Evolutionary conservation across 2,888 invertebrate genomes (phyloP).

Genomic region (Apeira syringaria): DNA sequence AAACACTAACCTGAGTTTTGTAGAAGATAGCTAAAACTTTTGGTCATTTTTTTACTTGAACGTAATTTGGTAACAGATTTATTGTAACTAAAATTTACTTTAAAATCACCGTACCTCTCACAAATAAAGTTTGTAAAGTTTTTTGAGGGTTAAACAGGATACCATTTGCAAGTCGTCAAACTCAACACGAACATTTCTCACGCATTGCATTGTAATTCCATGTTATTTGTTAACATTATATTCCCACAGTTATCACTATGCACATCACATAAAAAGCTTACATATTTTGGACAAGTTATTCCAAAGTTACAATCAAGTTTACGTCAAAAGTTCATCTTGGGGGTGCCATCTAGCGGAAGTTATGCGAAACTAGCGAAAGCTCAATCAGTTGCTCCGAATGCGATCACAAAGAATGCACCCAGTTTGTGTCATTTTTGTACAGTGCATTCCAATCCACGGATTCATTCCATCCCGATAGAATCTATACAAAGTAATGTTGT

Average conservation of each 20-base stretch:
- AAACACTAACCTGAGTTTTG: background rate
- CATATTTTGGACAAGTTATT: slow-evolving; percentile 79
- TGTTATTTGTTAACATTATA: slow-evolving; percentile 47
- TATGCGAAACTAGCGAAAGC: slow-evolving; percentile 63
- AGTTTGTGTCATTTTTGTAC: slow-evolving; percentile 45
- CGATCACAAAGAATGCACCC: slow-evolving; percentile 58
- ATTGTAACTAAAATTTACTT: background rate
- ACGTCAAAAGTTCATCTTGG: slow-evolving; percentile 80
- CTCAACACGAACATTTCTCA: slow-evolving; percentile 50
- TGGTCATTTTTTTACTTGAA: no score
- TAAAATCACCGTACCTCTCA: slow-evolving; percentile 35
- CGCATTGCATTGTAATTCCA: slow-evolving; percentile 57
- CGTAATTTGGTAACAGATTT: no score
- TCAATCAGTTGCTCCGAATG: slow-evolving; percentile 62
- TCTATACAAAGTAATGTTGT: no score
- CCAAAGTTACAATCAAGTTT: slow-evolving; percentile 76
- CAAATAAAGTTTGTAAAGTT: slow-evolving; percentile 23
- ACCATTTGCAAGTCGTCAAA: slow-evolving; percentile 38
- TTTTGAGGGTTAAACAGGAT: slow-evolving; percentile 41
- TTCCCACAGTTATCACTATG: slow-evolving; percentile 66
- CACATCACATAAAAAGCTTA: slow-evolving; percentile 71
- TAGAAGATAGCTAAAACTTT: no score
- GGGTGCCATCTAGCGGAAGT: slow-evolving; percentile 66
- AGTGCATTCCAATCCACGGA: no score
- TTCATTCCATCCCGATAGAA: no score